Conservation (phyloP, 1,140 invertebrate species). For the Pomacea maculata region DNA sequence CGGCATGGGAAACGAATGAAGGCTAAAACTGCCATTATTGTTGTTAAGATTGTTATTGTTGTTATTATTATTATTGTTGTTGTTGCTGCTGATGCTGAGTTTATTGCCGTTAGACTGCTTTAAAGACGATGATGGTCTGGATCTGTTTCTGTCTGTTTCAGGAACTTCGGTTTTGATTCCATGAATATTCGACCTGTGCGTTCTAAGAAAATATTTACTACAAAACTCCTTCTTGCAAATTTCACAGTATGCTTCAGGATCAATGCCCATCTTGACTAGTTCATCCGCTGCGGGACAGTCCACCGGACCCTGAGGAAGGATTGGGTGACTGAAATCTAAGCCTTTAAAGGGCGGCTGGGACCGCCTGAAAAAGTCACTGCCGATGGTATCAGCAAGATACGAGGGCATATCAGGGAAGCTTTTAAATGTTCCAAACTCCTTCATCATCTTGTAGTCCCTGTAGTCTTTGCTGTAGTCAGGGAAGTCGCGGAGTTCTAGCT, state of each 20-base stretch:
- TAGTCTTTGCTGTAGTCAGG: slow-evolving; percentile 2
- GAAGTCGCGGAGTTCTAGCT: slow-evolving; percentile 14
- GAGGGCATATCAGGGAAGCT: slow-evolving; percentile 27
- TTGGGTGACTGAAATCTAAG: slow-evolving; percentile 20
- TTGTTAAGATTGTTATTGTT: slow-evolving; percentile 12
- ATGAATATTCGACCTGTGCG: slow-evolving; percentile 62
- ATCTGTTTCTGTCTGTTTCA: slow-evolving; percentile 22
- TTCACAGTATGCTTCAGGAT: slow-evolving; percentile 92
- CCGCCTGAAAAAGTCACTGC: slow-evolving; percentile 26
- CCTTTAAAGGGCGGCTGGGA: slow-evolving; percentile 24
- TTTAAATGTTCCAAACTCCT: slow-evolving; percentile 20
- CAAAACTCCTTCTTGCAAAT: slow-evolving; percentile 72
- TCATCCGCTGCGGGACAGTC: slow-evolving; percentile 49
- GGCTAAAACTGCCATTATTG: too few relatives aligned
- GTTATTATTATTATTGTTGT: slow-evolving; percentile 18
- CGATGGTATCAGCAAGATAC: slow-evolving; percentile 29
- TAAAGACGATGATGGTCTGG: slow-evolving; percentile 7
- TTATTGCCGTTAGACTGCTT: slow-evolving; percentile 14
- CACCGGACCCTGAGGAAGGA: slow-evolving; percentile 8
- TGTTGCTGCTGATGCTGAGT: not conserved
- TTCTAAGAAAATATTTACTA: slow-evolving; percentile 67
- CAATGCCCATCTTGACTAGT: slow-evolving; percentile 63
- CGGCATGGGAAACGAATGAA: too few relatives aligned
- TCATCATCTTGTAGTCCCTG: slow-evolving; percentile 20
- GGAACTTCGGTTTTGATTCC: slow-evolving; percentile 49